These are phyloP conservation scores for Arbacia lixula DNA, from an alignment of 53 echinoderm and acorn worm genomes.

Conservation along the genomic window DNA sequence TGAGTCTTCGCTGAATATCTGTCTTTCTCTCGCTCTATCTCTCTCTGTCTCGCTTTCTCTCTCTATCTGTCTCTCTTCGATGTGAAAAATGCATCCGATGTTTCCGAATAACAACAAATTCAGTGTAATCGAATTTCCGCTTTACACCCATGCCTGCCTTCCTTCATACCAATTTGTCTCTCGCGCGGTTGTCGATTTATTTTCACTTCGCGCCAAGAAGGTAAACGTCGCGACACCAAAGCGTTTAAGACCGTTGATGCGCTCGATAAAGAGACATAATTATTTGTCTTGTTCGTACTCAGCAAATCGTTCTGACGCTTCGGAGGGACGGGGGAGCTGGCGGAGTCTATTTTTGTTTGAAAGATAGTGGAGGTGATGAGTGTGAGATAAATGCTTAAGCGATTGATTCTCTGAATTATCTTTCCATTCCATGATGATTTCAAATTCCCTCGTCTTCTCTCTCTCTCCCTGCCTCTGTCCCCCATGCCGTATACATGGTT, in stretches of 20 bases:
- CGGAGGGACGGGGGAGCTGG: neutral
- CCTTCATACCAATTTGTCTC: conserved; percentile 25
- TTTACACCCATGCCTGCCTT: conserved; percentile 1
- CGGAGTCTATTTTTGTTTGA: conserved; percentile 44
- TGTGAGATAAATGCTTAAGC: conserved; percentile 5
- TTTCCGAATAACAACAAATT: conserved; percentile 60
- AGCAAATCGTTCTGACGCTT: conserved; percentile 31
- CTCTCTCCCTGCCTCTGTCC: neutral
- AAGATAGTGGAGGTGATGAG: conserved; percentile 41
- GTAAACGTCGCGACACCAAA: conserved; percentile 22
- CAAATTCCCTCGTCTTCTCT: neutral
- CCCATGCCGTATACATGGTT: too few species aligned
- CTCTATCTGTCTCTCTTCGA: conserved; percentile 18
- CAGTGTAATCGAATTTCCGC: conserved; percentile 56
- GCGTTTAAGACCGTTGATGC: neutral
- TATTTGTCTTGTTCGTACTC: conserved; percentile 28
- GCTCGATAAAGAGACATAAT: conserved; percentile 23
- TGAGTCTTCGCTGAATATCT: too few species aligned
- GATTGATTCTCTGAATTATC: conserved; percentile 16
- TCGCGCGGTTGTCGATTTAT: conserved; percentile 48
- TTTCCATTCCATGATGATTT: neutral
- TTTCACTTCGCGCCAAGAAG: conserved; percentile 47
- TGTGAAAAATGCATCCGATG: conserved; percentile 42
- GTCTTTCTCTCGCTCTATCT: too few species aligned
- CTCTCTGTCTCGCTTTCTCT: too few species aligned